Conservation (phyloP, 2,113 vertebrate species). For the Tyto alba region DNA sequence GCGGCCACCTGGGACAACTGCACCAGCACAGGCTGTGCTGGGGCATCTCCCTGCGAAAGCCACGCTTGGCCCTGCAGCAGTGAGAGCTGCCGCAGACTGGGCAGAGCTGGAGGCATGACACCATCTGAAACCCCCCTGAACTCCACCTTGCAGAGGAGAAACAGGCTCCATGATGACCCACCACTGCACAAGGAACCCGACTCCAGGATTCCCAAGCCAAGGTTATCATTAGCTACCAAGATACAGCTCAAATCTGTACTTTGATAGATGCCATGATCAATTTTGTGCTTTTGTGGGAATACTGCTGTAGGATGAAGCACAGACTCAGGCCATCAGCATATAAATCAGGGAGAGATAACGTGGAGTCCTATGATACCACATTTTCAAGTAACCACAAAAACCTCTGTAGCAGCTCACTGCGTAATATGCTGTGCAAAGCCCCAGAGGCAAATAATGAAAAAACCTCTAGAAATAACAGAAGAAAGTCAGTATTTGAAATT, state of each 20-base stretch:
- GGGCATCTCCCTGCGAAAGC: background rate
- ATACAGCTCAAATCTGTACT: background rate
- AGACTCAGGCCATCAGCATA: background rate
- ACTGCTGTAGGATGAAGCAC: background rate
- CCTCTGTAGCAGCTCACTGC: background rate
- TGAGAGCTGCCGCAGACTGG: background rate
- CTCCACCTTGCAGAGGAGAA: background rate
- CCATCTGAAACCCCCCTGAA: background rate
- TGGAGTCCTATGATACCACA: background rate
- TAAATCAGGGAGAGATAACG: background rate
- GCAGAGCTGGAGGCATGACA: accelerated
- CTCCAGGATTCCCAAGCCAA: background rate
- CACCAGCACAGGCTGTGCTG: background rate
- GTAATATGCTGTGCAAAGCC: background rate
- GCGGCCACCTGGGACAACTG: too few species aligned
- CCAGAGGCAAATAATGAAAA: background rate
- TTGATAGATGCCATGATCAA: background rate
- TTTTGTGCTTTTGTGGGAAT: background rate
- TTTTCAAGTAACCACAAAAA: background rate
- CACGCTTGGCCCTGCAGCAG: background rate
- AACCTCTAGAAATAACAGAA: background rate
- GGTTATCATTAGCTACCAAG: background rate
- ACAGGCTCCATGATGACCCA: accelerated
- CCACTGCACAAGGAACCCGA: accelerated
- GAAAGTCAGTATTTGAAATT: background rate